Conservation (phyloP, 2,888 invertebrate species). For the Argyresthia albistria region DNA sequence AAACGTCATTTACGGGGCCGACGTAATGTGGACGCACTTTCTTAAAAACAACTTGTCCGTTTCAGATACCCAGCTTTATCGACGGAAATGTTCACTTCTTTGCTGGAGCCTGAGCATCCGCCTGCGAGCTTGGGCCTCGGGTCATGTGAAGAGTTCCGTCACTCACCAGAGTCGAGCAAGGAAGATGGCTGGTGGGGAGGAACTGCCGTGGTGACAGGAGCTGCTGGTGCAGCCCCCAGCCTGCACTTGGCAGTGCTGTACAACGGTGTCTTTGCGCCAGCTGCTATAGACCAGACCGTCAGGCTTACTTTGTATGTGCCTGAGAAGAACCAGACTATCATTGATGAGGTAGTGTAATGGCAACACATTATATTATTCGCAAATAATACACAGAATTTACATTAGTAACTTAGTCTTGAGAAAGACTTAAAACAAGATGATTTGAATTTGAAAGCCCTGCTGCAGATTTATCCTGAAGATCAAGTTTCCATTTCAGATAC, state of each 20-base stretch:
- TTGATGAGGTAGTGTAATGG: conserved; percentile 74
- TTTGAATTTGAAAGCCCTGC: too few relatives aligned
- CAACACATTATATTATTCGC: neutral
- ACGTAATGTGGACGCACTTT: too few relatives aligned
- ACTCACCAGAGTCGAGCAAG: conserved; percentile 38
- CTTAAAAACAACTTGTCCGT: neutral
- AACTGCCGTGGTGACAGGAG: conserved; percentile 88
- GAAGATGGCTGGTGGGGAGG: conserved; percentile 87
- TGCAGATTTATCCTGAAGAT: too few relatives aligned
- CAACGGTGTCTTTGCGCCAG: conserved; percentile 83
- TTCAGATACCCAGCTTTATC: conserved; percentile 78
- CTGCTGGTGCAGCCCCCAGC: conserved; percentile 84
- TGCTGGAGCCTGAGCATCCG: conserved; percentile 78
- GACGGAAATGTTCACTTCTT: conserved; percentile 86
- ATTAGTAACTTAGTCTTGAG: too few relatives aligned
- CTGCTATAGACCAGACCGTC: conserved; percentile 77
- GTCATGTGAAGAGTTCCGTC: conserved; percentile 67
- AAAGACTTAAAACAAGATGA: too few relatives aligned
- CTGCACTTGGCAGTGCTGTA: conserved; percentile 86
- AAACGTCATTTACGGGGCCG: too few relatives aligned
- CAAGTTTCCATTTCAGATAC: conserved; percentile 50
- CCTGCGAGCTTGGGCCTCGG: conserved; percentile 74
- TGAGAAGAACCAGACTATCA: conserved; percentile 80
- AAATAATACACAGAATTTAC: neutral
- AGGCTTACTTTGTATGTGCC: conserved; percentile 78